phyloP scores from a whole-genome alignment of 1,140 invertebrate genomes.

The Araneus ventricosus region DNA sequence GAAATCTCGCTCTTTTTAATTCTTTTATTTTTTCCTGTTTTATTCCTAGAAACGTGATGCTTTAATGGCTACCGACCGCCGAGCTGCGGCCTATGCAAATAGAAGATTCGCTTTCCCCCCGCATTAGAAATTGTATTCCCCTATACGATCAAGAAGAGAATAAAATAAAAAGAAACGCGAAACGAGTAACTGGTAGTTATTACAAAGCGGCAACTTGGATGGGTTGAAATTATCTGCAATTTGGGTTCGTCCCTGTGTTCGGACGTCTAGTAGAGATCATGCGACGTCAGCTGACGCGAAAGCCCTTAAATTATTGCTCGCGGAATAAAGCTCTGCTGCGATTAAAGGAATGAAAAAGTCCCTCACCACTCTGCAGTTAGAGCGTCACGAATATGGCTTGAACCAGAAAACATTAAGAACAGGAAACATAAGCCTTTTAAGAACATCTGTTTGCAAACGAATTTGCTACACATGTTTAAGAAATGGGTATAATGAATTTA shows the following conservation, averaged over 20 bases:
- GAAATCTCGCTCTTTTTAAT: not conserved
- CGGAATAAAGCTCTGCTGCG: not conserved
- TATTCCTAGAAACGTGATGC: slow-evolving; percentile 13
- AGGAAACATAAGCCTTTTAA: not conserved
- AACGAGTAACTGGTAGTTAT: slow-evolving; percentile 10
- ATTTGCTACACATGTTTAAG: not conserved
- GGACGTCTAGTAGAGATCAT: no score
- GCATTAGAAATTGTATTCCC: not conserved
- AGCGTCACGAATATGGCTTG: not conserved
- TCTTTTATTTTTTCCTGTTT: not conserved
- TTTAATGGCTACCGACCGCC: slow-evolving; percentile 28
- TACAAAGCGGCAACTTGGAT: not conserved
- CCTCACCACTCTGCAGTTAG: not conserved
- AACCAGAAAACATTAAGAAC: not conserved
- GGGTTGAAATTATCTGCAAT: not conserved
- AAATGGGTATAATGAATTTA: no score
- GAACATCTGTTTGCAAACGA: not conserved
- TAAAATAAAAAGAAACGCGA: not conserved
- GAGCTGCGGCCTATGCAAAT: slow-evolving; percentile 13
- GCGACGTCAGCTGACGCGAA: not conserved
- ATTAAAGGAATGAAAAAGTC: not conserved
- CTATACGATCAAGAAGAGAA: not conserved
- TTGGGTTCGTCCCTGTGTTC: not conserved
- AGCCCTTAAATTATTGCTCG: not conserved
- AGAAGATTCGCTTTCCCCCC: not conserved